Conservation (phyloP, 2,888 invertebrate species). For the Cataglyphis cursor region DNA sequence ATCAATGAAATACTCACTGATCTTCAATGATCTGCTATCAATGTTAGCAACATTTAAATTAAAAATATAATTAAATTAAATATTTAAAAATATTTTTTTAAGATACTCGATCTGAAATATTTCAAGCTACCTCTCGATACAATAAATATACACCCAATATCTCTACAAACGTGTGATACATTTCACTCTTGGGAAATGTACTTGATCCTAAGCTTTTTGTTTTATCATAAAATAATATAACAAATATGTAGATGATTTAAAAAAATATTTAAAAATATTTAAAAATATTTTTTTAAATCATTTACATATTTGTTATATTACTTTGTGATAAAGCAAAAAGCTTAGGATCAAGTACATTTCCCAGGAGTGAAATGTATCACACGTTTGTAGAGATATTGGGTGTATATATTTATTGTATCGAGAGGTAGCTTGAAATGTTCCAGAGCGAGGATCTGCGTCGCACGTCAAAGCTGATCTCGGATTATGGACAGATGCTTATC, state of each 20-base stretch:
- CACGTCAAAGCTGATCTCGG: constrained; percentile 37
- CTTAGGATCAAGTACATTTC: background rate
- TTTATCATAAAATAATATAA: background rate
- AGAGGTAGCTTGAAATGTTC: constrained; percentile 22
- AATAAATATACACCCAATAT: background rate
- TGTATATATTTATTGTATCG: constrained; percentile 18
- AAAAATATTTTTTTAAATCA: background rate
- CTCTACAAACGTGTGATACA: background rate
- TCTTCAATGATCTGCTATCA: background rate
- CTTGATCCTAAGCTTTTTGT: background rate
- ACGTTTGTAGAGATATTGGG: background rate
- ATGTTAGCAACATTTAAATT: background rate
- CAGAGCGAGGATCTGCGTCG: constrained; percentile 7
- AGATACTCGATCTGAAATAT: constrained; percentile 4
- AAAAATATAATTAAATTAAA: background rate
- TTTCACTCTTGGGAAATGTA: background rate
- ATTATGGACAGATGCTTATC: constrained; percentile 37
- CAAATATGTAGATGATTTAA: background rate
- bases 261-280: no score
- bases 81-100: background rate
- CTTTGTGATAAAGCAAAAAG: background rate
- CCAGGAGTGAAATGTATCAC: background rate
- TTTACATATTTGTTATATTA: background rate
- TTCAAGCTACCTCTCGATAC: constrained; percentile 27
- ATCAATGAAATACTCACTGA: background rate